Evolutionary conservation across 2,888 invertebrate genomes (phyloP).

Genomic region (Pogonocherus hispidulus): DNA sequence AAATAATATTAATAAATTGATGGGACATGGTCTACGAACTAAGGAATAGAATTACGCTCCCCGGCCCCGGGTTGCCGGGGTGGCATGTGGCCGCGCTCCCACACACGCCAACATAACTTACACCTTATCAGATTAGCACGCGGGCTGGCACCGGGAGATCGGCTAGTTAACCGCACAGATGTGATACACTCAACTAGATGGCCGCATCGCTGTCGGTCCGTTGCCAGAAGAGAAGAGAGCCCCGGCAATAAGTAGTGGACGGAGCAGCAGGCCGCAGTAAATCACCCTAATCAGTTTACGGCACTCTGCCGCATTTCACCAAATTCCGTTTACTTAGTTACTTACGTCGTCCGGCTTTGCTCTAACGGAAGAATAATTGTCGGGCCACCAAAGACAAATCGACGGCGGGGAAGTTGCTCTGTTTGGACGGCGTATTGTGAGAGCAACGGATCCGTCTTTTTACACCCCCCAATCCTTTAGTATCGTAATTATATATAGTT

Average conservation of each 20-base stretch:
- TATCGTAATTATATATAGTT: no score
- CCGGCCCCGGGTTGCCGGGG: constrained; percentile 1
- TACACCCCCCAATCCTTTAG: no score
- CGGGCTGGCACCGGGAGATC: constrained; percentile 32
- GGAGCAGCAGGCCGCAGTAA: constrained; percentile 25
- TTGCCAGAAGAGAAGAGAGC: not conserved
- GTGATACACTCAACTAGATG: constrained; percentile 44
- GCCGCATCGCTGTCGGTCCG: constrained; percentile 17
- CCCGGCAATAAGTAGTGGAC: constrained; percentile 3
- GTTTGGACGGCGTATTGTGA: no score
- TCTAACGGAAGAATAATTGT: not conserved
- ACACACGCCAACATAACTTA: constrained; percentile 56
- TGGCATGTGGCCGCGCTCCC: constrained; percentile 54
- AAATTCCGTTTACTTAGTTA: constrained; percentile 31
- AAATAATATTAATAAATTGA: no score
- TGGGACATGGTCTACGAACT: not conserved
- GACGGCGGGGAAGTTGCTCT: no score
- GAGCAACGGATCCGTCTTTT: not conserved
- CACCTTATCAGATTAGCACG: constrained; percentile 57
- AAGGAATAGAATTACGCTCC: not conserved
- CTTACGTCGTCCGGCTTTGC: not conserved
- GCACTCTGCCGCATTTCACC: constrained; percentile 36
- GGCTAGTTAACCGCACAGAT: constrained; percentile 50
- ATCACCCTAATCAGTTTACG: constrained; percentile 46
- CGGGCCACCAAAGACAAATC: not conserved